Evolutionary conservation across 92 coral and sea anemone genomes (phyloP).

Genomic region (Phenganax stokvisi): DNA sequence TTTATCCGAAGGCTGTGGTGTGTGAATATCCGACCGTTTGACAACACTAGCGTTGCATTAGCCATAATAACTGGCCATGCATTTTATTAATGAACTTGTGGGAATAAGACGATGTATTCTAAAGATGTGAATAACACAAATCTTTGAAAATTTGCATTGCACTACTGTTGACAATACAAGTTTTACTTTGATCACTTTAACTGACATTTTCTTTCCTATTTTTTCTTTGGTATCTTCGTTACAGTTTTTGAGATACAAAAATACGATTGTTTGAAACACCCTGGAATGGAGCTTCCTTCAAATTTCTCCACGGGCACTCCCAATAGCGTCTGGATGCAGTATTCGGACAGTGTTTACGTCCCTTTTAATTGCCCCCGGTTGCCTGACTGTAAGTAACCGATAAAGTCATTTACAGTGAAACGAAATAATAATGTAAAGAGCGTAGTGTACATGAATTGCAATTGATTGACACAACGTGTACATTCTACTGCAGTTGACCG

Average conservation of each 20-base stretch:
- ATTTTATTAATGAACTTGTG: no score
- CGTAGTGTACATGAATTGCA: not conserved
- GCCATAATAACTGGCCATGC: no score
- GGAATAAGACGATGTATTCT: no score
- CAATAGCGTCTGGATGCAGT: constrained; percentile 36
- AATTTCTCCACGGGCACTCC: not conserved
- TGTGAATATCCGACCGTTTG: no score
- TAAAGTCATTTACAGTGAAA: no score
- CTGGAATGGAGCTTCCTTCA: constrained; percentile 8
- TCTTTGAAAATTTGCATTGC: not conserved
- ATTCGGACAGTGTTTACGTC: constrained; percentile 39
- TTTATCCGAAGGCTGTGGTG: no score
- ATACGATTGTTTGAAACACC: constrained; percentile 18
- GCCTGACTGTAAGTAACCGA: constrained; percentile 35
- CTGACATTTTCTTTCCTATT: not conserved
- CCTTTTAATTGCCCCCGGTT: constrained; percentile 46
- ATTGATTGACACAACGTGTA: not conserved
- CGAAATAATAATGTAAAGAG: no score
- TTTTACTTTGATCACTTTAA: not conserved
- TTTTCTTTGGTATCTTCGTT: not conserved
- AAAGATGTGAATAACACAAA: no score
- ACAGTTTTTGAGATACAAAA: constrained; percentile 24
- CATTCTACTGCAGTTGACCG: constrained; percentile 22
- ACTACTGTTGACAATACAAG: not conserved
- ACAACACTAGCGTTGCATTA: no score